phyloP scores from a whole-genome alignment of 2,888 invertebrate species.

The Drosophila kuntzei region DNA sequence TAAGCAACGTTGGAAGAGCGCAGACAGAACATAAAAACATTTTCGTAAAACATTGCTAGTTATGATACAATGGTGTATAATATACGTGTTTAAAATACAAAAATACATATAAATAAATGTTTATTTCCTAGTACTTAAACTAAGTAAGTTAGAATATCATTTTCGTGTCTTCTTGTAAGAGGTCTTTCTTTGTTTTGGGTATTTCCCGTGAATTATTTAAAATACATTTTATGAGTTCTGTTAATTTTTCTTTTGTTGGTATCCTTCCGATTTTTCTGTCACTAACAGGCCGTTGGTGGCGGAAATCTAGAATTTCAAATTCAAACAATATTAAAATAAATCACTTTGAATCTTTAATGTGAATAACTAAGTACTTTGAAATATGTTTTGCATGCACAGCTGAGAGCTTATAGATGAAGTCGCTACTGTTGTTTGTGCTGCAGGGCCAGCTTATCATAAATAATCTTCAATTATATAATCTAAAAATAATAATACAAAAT shows the following conservation, averaged over 20 bases:
- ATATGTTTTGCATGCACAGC: constrained; percentile 52
- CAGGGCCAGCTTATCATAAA: constrained; percentile 19
- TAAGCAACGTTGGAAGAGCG: not conserved
- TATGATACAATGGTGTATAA: constrained; percentile 51
- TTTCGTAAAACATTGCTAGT: constrained; percentile 17
- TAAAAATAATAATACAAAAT: constrained; percentile 53
- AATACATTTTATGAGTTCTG: not conserved
- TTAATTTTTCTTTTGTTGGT: not conserved
- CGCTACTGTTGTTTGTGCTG: constrained; percentile 22
- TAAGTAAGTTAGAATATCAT: constrained; percentile 60
- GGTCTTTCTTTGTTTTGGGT: constrained; percentile 23
- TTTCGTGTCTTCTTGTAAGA: constrained; percentile 56
- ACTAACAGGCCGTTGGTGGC: constrained; percentile 84
- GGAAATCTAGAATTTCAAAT: constrained; percentile 79
- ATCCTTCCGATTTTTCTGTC: constrained; percentile 5
- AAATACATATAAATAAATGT: constrained; percentile 62
- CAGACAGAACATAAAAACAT: not conserved
- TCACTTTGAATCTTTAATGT: not conserved
- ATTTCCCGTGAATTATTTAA: constrained; percentile 1
- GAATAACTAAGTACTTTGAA: constrained; percentile 27
- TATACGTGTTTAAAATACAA: constrained; percentile 57
- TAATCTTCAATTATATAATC: constrained; percentile 70
- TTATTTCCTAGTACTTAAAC: constrained; percentile 48
- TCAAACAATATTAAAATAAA: constrained; percentile 26
- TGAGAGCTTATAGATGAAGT: constrained; percentile 30